Evolutionary conservation across 2,888 invertebrate species (phyloP), one percentile per base, ranked within the genome.

Genomic region (Asteroscopus sphinx): DNA sequence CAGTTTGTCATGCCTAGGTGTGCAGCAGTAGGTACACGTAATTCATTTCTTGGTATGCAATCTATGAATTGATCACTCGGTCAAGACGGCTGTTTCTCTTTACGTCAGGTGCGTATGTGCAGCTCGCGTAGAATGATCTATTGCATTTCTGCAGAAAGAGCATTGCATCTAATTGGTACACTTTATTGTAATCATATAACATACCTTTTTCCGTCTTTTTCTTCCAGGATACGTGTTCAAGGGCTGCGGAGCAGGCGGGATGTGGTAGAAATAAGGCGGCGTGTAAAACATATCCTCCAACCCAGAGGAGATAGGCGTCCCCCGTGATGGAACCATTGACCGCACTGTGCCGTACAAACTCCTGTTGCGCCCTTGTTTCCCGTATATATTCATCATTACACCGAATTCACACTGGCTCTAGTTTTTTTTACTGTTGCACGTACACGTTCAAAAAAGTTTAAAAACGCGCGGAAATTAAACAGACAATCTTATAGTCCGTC

Each of bases 191-290:
- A 36, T 9, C 7, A 52, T 49, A 15, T 73, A 44, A 62, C 62
- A 26, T 84, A 94, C 94, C 89, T 88, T 81, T 85, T 93, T 94
- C 37, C 92, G 87, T 72, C 90, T 89, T 57, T 93, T 93, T 57
- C 93, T 91, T 65, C 91, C 92, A 87, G 94, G 94, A 76, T 88
- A 93, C 9, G 94, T 94, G 77, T 91, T 92, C 49, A 92, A 68
- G 9, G 91, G 85, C 68, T 90, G 91, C 37, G 88, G 90, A 12
- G 87, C 88, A 4, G 93, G 92, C 57, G 92, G 93, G 44, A 93
- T 84, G 68, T 93, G 94, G 80, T 91, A 93, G 77, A 93, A 92
- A 73, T 93, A 93, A 8, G 92, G 91, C 36, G 92, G 89, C 1
- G 86, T 83, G 65, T 82, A 91, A 71, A 92, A 53, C 33, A 92